Conservation (phyloP, 2,888 invertebrate genomes). For the Monoplex corrugatus region DNA sequence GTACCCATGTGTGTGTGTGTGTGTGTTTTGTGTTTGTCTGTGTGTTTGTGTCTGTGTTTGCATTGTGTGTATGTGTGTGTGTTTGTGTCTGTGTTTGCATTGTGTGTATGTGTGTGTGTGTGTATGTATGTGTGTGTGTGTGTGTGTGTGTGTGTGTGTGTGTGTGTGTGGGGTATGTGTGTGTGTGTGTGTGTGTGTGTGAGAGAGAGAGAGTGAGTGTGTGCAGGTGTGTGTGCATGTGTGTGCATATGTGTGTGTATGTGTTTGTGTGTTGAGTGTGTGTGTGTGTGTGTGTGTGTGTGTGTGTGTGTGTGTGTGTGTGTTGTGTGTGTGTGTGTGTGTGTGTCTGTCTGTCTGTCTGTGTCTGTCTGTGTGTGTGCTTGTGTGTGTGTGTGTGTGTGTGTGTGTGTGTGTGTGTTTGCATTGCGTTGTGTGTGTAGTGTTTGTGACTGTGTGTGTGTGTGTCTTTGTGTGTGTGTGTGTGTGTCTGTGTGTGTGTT, state of each 20-base stretch:
- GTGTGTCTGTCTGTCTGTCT: background rate
- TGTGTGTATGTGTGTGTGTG: too few species aligned
- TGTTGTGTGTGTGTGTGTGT: background rate
- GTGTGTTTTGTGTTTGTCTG: background rate
- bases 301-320: background rate
- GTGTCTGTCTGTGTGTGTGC: background rate
- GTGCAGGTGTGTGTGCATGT: background rate
- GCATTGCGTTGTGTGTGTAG: too few species aligned
- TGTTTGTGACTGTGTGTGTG: background rate
- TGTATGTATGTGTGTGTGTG: too few species aligned
- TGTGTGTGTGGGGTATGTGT: too few species aligned
- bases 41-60: background rate
- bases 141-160: too few species aligned
- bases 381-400: background rate
- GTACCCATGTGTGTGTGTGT: too few species aligned
- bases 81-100: too few species aligned
- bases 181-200: background rate
- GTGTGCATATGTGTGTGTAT: background rate
- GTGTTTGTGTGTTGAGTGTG: conserved; percentile 11
- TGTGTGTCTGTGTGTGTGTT: background rate
- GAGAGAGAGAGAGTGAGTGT: background rate
- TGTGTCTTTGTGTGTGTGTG: background rate
- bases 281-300: conserved; percentile 10
- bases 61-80: too few species aligned
- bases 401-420: background rate